phyloP scores from a whole-genome alignment of 2,797 vertebrate species.

The Acanthurus leucopareius region DNA sequence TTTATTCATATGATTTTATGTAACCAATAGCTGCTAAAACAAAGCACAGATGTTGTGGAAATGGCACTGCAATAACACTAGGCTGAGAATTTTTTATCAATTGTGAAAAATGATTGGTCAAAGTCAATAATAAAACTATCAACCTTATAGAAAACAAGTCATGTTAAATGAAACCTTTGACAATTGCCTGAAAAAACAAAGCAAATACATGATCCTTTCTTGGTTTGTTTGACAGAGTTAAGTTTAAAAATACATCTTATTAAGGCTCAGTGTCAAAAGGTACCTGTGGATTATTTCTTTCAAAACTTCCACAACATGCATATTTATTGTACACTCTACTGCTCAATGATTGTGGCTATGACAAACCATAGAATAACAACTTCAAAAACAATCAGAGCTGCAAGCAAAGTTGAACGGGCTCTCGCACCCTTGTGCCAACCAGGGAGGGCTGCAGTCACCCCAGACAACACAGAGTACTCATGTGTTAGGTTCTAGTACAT shows the following conservation, averaged over 20 bases:
- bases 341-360: slow-evolving; percentile 12
- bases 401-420: too few species aligned
- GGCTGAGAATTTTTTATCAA: slow-evolving; percentile 72
- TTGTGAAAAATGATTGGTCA: slow-evolving; percentile 72
- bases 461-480: too few species aligned
- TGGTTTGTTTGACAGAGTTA: not conserved
- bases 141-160: slow-evolving; percentile 34
- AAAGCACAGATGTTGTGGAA: slow-evolving; percentile 81
- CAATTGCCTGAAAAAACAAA: not conserved
- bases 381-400: slow-evolving; percentile 3
- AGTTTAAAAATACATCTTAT: slow-evolving; percentile 29
- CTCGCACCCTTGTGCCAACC: too few species aligned
- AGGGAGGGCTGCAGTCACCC: too few species aligned
- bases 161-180: slow-evolving; percentile 7
- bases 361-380: slow-evolving; percentile 42
- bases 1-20: slow-evolving; percentile 83
- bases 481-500: too few species aligned
- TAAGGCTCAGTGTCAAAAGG: slow-evolving; percentile 27
- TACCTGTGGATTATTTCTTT: slow-evolving; percentile 18
- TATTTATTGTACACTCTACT: slow-evolving; percentile 46
- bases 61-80: slow-evolving; percentile 72
- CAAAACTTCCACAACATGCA: slow-evolving; percentile 14
- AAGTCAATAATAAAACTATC: slow-evolving; percentile 77
- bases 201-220: too few species aligned
- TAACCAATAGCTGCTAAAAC: slow-evolving; percentile 78